Percentiles rank a stretch among this genome's conserved stretches.
Evolutionary conservation across 2,113 vertebrate genomes (phyloP).

Genomic region (Cololabis saira): DNA sequence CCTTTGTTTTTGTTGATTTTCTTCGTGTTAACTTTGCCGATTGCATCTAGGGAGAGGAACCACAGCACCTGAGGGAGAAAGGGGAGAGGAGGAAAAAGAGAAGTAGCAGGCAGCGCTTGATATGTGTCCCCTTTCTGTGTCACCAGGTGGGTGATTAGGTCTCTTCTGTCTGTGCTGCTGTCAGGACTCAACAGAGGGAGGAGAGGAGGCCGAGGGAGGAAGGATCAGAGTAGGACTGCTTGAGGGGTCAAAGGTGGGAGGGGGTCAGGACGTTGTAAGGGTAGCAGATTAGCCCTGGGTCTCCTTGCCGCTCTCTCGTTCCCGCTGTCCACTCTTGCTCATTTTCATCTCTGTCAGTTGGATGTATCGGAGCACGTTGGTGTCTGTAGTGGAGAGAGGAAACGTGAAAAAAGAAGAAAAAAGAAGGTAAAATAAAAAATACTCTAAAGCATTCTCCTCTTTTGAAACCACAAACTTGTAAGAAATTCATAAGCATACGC

Average conservation of each 20-base stretch:
- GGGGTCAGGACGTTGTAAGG: constrained; percentile 22
- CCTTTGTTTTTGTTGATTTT: constrained; percentile 40
- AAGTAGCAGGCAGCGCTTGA: constrained; percentile 54
- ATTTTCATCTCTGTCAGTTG: constrained; percentile 96
- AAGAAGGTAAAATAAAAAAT: too few species aligned
- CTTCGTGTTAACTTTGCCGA: constrained; percentile 49
- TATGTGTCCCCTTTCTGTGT: constrained; percentile 48
- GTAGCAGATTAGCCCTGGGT: constrained; percentile 75
- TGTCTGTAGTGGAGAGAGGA: constrained; percentile 78
- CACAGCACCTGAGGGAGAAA: constrained; percentile 71
- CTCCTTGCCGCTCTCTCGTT: constrained; percentile 84
- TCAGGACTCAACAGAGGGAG: constrained; percentile 37
- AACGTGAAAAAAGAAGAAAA: neutral
- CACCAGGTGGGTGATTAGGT: constrained; percentile 34
- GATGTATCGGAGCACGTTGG: constrained; percentile 93
- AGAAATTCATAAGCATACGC: too few species aligned
- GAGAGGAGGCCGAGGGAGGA: constrained; percentile 11
- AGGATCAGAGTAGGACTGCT: constrained; percentile 28
- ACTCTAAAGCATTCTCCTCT: too few species aligned
- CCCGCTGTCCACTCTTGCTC: constrained; percentile 84
- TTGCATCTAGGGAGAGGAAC: constrained; percentile 62
- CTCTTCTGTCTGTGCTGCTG: constrained; percentile 55
- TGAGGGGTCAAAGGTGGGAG: constrained; percentile 40
- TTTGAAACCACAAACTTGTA: too few species aligned
- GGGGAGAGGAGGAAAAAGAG: constrained; percentile 16